phyloP scores from a whole-genome alignment of 2,113 vertebrate species.

The Podarcis raffonei region DNA sequence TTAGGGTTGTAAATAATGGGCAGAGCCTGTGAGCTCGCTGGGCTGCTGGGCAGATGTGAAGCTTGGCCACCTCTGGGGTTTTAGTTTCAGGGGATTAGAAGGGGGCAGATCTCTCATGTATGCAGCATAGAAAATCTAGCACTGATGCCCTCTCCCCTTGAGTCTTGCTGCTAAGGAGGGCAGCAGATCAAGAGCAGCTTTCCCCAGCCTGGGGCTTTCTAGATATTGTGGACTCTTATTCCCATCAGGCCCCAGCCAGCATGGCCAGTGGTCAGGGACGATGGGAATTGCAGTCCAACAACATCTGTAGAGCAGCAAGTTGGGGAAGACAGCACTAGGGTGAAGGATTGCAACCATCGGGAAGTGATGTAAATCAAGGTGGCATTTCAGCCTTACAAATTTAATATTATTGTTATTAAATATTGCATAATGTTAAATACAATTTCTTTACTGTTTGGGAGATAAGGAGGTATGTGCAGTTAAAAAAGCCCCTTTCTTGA shows the following conservation, averaged over 20 bases:
- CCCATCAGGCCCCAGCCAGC: no score
- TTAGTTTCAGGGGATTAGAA: not conserved
- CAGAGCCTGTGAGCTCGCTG: not conserved
- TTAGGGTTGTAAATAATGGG: constrained; percentile 31
- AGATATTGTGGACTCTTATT: no score
- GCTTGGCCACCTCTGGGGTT: not conserved
- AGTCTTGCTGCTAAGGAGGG: not conserved
- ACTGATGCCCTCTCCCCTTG: not conserved
- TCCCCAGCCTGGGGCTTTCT: no score
- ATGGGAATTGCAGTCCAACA: no score
- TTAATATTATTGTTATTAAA: not conserved
- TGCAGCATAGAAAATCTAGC: not conserved
- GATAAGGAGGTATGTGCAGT: not conserved
- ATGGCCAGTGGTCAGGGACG: no score
- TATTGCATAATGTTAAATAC: no score
- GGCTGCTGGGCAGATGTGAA: not conserved
- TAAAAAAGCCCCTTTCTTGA: not conserved
- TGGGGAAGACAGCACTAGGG: not conserved
- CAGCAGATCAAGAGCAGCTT: constrained; percentile 1
- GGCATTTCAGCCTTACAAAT: not conserved
- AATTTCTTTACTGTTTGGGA: no score
- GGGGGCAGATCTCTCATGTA: not conserved
- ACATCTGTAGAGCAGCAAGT: no score
- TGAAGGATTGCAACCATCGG: not conserved
- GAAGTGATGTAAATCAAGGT: not conserved